These are phyloP conservation scores for Barbus barbus DNA, from an alignment of 2,113 vertebrate species.

Conservation along the genomic window DNA sequence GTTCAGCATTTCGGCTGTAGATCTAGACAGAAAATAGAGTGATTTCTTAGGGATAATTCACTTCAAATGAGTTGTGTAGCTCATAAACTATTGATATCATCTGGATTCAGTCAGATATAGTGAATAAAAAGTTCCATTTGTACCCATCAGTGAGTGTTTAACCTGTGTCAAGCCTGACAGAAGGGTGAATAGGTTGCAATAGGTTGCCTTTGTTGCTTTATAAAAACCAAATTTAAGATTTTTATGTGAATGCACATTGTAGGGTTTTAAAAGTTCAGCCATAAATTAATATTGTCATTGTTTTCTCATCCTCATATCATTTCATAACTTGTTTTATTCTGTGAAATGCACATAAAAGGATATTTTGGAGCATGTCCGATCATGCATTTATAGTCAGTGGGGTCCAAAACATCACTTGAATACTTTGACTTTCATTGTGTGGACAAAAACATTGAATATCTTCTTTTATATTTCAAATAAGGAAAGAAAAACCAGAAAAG, in stretches of 20 bases:
- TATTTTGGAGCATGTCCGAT: neutral
- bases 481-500: neutral
- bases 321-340: neutral
- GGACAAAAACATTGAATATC: neutral
- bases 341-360: neutral
- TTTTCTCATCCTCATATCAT: neutral
- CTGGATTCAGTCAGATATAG: neutral
- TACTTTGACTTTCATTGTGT: neutral
- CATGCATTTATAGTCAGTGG: neutral
- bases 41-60: neutral
- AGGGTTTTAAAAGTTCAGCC: neutral
- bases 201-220: neutral
- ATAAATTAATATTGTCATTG: neutral
- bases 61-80: neutral
- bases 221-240: neutral
- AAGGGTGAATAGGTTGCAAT: neutral
- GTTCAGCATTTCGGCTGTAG: neutral
- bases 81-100: neutral
- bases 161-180: neutral
- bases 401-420: neutral
- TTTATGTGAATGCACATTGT: neutral
- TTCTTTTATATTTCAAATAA: neutral
- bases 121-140: neutral
- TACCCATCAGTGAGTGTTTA: conserved; percentile 1
- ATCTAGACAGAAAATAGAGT: neutral